These are phyloP conservation scores for Cataglyphis altisquamis DNA, from an alignment of 2,888 invertebrate genomes.

Conservation along the genomic window DNA sequence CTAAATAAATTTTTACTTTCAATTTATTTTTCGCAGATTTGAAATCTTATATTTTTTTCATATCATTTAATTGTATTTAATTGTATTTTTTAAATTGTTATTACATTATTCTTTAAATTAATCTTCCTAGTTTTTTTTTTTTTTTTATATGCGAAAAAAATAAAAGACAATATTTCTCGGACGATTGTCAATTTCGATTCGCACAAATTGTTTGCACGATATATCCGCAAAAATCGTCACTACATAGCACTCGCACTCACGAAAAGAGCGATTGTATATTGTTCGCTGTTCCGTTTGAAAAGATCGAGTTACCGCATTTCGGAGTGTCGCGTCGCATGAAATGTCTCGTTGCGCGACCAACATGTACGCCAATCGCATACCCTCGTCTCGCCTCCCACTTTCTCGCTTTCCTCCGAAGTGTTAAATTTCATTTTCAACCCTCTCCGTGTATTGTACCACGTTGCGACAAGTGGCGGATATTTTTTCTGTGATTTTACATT, in stretches of 20 bases:
- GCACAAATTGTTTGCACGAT: conserved; percentile 1
- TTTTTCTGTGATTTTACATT: conserved; percentile 54
- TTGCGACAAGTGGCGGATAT: conserved; percentile 53
- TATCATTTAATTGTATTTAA: no score
- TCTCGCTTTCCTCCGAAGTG: conserved; percentile 38
- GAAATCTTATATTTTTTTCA: neutral
- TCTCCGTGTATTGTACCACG: conserved; percentile 28
- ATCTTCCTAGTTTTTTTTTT: neutral
- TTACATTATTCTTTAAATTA: neutral
- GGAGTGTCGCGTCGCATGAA: conserved; percentile 43
- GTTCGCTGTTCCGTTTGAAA: conserved; percentile 45
- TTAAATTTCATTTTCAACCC: conserved; percentile 57
- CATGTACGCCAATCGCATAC: conserved; percentile 37
- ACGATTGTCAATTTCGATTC: conserved; percentile 3
- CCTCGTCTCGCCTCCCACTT: conserved; percentile 27
- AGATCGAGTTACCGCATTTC: conserved; percentile 53
- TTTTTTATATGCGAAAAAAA: neutral
- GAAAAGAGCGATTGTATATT: conserved; percentile 40
- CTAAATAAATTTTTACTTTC: neutral
- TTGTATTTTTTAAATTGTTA: neutral
- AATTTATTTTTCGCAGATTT: neutral
- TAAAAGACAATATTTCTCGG: neutral
- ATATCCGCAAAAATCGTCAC: conserved; percentile 25
- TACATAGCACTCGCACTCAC: neutral
- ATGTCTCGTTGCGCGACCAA: conserved; percentile 48